These are phyloP conservation scores for Catonia carolina DNA, from an alignment of 2,888 invertebrate species.

Conservation along the genomic window DNA sequence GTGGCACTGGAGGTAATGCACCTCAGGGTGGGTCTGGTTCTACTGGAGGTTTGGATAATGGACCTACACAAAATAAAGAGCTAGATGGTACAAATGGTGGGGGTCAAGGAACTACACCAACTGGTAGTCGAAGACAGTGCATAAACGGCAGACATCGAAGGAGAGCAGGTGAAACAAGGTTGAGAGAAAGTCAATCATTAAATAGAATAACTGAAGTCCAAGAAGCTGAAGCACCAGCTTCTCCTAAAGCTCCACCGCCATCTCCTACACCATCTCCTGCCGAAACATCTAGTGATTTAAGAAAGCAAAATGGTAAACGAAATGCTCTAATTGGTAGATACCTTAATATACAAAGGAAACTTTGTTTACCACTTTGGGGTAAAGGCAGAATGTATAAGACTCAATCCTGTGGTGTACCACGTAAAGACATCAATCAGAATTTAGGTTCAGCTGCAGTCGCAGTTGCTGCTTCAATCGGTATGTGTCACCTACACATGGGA, in stretches of 20 bases:
- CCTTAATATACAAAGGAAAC: constrained; percentile 59
- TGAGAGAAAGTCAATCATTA: constrained; percentile 76
- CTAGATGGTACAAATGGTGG: background rate
- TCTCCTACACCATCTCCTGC: constrained; percentile 6
- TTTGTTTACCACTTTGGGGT: constrained; percentile 55
- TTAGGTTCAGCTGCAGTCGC: constrained; percentile 33
- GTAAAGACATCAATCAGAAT: constrained; percentile 50
- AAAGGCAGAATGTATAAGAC: constrained; percentile 54
- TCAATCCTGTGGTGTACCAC: constrained; percentile 48
- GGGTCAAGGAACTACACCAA: constrained; percentile 1
- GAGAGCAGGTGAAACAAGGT: constrained; percentile 55
- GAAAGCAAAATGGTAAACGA: constrained; percentile 43
- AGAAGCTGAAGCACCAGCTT: constrained; percentile 50
- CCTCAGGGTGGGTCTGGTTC: constrained; percentile 26
- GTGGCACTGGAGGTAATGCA: constrained; percentile 27
- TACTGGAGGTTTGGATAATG: constrained; percentile 18
- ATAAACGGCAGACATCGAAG: constrained; percentile 47
- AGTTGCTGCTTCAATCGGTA: constrained; percentile 42
- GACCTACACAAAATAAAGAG: constrained; percentile 13
- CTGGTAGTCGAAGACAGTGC: constrained; percentile 37
- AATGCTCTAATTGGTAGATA: constrained; percentile 58
- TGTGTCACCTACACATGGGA: constrained; percentile 51
- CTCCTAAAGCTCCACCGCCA: constrained; percentile 17
- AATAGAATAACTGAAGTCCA: constrained; percentile 82
- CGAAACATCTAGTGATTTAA: constrained; percentile 18